Conservation (phyloP, 2,113 vertebrate genomes). For the Heptranchias perlo region DNA sequence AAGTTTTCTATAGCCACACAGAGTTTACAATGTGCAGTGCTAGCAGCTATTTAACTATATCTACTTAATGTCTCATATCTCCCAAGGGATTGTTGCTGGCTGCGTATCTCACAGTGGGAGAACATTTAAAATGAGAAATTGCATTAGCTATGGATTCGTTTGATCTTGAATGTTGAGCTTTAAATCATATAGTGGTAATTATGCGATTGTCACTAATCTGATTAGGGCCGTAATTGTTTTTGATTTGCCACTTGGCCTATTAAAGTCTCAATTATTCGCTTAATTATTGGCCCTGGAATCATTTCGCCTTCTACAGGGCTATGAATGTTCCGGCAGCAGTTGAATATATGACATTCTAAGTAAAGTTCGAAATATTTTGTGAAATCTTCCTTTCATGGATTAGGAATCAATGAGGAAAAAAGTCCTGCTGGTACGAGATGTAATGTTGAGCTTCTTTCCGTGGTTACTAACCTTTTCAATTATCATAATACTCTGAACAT, state of each 20-base stretch:
- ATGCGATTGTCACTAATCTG: neutral
- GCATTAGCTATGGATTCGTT: conserved; percentile 1
- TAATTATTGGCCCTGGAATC: neutral
- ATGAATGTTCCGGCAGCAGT: neutral
- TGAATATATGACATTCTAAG: neutral
- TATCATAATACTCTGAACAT: too few species aligned
- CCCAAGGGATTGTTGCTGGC: neutral
- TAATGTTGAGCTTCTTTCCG: too few species aligned
- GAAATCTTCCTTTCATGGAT: neutral
- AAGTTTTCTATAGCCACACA: neutral
- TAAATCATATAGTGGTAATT: neutral
- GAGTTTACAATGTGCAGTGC: too few species aligned
- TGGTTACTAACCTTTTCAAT: too few species aligned
- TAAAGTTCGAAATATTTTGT: neutral
- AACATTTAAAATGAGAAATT: conserved; percentile 14
- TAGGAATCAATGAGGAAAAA: neutral
- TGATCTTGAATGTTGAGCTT: neutral
- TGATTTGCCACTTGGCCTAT: neutral
- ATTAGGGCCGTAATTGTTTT: neutral
- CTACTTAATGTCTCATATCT: neutral
- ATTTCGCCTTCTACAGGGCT: too few species aligned
- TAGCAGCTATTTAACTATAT: neutral
- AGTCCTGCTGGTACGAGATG: too few species aligned
- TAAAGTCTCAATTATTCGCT: neutral
- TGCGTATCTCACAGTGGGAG: neutral